Base-by-base conservation (phyloP, 2,888 invertebrate species). In the Seira sanloemensis region DNA sequence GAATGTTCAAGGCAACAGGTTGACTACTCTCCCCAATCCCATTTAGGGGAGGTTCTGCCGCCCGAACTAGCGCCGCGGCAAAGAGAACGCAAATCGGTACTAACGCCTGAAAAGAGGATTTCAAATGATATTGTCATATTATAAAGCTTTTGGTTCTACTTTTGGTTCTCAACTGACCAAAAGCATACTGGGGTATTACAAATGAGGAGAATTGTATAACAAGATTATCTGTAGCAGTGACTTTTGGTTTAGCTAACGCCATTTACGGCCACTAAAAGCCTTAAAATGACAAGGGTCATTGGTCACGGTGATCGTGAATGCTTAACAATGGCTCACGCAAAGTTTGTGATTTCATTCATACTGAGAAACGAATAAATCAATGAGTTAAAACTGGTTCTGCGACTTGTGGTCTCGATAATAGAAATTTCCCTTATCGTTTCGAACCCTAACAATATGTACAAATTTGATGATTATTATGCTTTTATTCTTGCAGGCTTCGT, bases 11-110 rank as follows among this genome's bases (percentile, higher is more conserved):
- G n/a, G 54, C 16, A 21, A 46, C 24, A 24, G 75, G 71, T 23
- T 58, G 50, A 19, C 62, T 76, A 19, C 71, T 25, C 76, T 71
- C 84, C 26, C 77, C 84, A 23, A 62, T 82, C 66, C 58, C 73
- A 62, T 77, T 82, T 25, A 82, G 26, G 62, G 87, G 87, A 37
- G 87, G 84, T 65, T 87, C 87, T 50, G 85, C 89, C n/a, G 81
- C 54, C 18, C 80, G 75, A 46, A 74, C 73, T 72, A 74, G 72
- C 46, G 74, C 24, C 0, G 86, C 21, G 62, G 86, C 80, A 12
- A 50, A 12, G 77, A 86, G 72, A 65, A 86, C 68, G 58, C 86
- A 78, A 54, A 84, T 62, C 66, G 85, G 79, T 16, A 37, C 72
- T 71, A 86, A 81, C 79, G 78, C 86, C 89, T 88, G 68, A 0